Conservation (phyloP, 2,113 vertebrate species). For the Bos taurus region ARS-UCD2.0 NC_037339.1:23066001-23066500, state of each 20-base stretch:
- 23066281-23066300: neutral
- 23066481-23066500: rapidly evolving
- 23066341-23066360: neutral
- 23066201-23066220: neutral
- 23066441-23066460: neutral
- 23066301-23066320: neutral
- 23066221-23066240: conserved; percentile 32
- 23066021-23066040: neutral
- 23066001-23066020: neutral
- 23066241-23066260: neutral
- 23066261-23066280: neutral
- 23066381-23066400: neutral
- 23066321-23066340: neutral
- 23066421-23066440: neutral
- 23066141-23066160: neutral
- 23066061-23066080: neutral
- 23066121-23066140: neutral
- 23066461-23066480: neutral
- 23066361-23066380: neutral
- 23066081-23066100: neutral
- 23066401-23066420: neutral
- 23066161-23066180: neutral
- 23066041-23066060: neutral
- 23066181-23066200: neutral
- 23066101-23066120: neutral